phyloP scores from a whole-genome alignment of 2,888 invertebrate species.

The Tanypteryx hageni region DNA sequence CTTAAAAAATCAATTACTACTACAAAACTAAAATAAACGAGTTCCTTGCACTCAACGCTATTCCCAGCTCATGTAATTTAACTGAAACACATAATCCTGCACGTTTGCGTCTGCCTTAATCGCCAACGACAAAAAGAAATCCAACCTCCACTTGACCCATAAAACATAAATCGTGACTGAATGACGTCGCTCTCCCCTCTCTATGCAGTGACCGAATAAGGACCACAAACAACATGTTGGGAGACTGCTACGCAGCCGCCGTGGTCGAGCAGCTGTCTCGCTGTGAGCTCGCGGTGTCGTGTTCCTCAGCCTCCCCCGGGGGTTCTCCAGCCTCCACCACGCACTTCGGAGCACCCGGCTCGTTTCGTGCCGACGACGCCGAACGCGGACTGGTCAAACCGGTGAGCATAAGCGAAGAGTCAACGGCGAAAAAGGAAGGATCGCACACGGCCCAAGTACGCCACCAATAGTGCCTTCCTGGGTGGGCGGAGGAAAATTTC shows the following conservation, averaged over 20 bases:
- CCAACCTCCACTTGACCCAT: background rate
- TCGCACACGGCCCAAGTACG: background rate
- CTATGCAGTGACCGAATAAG: conserved; percentile 86
- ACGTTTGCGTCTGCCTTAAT: background rate
- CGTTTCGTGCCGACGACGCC: conserved; percentile 38
- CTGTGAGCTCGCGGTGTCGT: conserved; percentile 80
- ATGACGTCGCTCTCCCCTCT: conserved; percentile 31
- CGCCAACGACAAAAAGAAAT: background rate
- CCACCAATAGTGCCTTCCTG: conserved; percentile 28
- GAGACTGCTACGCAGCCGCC: conserved; percentile 92
- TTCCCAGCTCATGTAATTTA: background rate
- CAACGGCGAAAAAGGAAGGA: background rate
- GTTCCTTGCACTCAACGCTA: too few species aligned
- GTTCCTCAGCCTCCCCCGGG: conserved; percentile 30
- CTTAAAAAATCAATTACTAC: too few species aligned
- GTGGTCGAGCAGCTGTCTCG: conserved; percentile 90
- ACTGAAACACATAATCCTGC: background rate
- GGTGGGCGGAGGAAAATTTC: too few species aligned
- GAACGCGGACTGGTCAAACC: conserved; percentile 58
- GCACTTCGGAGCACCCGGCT: conserved; percentile 44
- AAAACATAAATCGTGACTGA: background rate
- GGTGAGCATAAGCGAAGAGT: conserved; percentile 2
- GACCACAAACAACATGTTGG: conserved; percentile 92
- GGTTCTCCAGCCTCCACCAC: conserved; percentile 37
- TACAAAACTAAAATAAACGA: too few species aligned